phyloP scores from a whole-genome alignment of 2,113 vertebrate genomes.

The Chinchilla lanigera region DNA sequence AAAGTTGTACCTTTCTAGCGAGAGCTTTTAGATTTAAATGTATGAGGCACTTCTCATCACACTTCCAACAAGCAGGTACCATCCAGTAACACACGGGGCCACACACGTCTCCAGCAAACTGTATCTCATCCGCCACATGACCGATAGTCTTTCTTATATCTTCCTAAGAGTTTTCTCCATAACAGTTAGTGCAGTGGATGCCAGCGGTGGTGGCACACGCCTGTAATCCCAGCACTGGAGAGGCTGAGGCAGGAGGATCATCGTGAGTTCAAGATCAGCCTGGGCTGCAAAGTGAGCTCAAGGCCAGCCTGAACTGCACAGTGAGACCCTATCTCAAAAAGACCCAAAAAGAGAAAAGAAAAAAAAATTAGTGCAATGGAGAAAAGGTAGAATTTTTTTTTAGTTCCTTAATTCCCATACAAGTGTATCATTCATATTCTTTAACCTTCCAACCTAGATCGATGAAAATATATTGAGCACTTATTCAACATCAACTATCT shows the following conservation, averaged over 20 bases:
- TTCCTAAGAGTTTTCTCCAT: not conserved
- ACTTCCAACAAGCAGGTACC: not conserved
- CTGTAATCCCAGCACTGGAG: too few relatives aligned
- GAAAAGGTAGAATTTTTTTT: not conserved
- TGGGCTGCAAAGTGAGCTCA: too few relatives aligned
- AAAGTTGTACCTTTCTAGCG: not conserved
- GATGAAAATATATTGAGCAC: not conserved
- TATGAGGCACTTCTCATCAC: not conserved
- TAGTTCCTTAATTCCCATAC: slow-evolving; percentile 6
- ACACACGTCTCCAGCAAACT: not conserved
- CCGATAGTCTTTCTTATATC: not conserved
- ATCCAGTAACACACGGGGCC: not conserved
- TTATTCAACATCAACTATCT: not conserved
- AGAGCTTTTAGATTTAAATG: not conserved
- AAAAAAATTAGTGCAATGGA: too few relatives aligned
- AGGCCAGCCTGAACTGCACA: too few relatives aligned
- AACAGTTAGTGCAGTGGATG: not conserved
- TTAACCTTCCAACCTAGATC: not conserved
- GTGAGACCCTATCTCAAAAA: too few relatives aligned
- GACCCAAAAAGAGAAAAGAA: too few relatives aligned
- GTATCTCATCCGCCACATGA: not conserved
- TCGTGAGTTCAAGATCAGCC: too few relatives aligned
- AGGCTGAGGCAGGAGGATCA: too few relatives aligned
- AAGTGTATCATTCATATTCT: not conserved
- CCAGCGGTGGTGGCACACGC: too few relatives aligned